A percentile compares a stretch with the other conserved stretches of the same genome.
phyloP scores from a whole-genome alignment of 2,888 invertebrate species.

The Cosmia trapezina region DNA sequence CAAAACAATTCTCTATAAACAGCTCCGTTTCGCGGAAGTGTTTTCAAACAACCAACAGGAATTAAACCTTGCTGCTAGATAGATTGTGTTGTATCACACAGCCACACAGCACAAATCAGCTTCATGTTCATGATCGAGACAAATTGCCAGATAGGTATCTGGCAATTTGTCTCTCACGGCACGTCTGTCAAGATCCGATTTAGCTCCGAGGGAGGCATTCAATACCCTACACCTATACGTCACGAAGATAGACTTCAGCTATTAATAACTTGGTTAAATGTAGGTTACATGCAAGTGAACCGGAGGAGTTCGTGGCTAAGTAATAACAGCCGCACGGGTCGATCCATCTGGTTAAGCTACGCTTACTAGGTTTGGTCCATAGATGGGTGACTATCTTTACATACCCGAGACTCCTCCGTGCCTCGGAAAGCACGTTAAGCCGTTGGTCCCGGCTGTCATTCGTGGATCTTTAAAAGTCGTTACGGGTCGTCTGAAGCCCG shows the following conservation, averaged over 20 bases:
- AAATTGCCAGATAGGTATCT: not conserved
- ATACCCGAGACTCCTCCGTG: no score
- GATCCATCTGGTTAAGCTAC: no score
- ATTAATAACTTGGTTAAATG: not conserved
- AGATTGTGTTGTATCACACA: slow-evolving; percentile 6
- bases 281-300: not conserved
- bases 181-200: slow-evolving; percentile 4
- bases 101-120: not conserved
- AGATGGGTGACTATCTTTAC: no score
- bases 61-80: slow-evolving; percentile 23
- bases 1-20: slow-evolving; percentile 32
- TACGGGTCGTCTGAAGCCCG: no score
- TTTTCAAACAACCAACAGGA: slow-evolving; percentile 38
- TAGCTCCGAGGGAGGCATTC: not conserved
- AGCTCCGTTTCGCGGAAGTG: slow-evolving; percentile 22
- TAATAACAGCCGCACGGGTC: no score
- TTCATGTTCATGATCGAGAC: slow-evolving; percentile 10
- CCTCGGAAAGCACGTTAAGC: no score
- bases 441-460: no score
- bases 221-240: not conserved
- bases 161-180: no score
- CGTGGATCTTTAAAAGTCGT: no score
- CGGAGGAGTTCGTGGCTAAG: not conserved
- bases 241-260: not conserved
- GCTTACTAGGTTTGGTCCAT: no score